Base-by-base conservation (phyloP, 2,797 vertebrate species). In the Sebastes baramenuke region DNA sequence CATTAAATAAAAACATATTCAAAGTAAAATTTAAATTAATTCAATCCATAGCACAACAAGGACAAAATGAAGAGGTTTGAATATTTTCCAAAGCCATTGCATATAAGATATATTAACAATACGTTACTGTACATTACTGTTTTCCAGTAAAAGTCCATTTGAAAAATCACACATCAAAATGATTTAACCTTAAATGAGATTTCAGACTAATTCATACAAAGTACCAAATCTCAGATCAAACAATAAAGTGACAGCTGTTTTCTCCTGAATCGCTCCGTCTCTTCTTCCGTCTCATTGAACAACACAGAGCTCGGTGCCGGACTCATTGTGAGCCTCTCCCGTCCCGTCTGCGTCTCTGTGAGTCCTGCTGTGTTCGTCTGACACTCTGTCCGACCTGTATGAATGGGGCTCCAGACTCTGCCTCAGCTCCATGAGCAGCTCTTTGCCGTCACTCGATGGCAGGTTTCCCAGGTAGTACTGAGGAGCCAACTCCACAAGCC, bases 381-480 rank as follows among this genome's bases (percentile, higher is more conserved):
- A 29, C 1, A 9, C 58, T 3, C 49, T 68, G 2, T 83, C 88
- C 36, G 77, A 85, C 2, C 84, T 59, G 14, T 75, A 85, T 0
- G 88, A 60, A 0, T 77, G 75, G 1, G 91, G 85, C 36, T 81
- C 80, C 80, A 96, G 78, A 77, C 91, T 95, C 91, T 95, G 95
- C 75, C 96, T 95, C 78, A 99, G 94, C 89, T 97, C 95, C 95
- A 96, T 96, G 73, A 99, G 94, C 80, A 97, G 92, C 87, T 98
- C 98, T 10, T 96, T 96, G 32, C 97, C 97, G n/a, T 99, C 98
- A 0, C 98, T 97, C 2, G 96, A 83, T 0, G 98, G 98, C 76
- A 99, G 93, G 89, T 99, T 99, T 75, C 97, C 98, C 80, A 99
- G 94, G 93, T 96, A 99, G 92, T 99, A 99, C 85, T 96, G 97